Percentiles rank a stretch among this genome's conserved stretches.
phyloP scores from a whole-genome alignment of 2,888 invertebrate species.

The Callimorpha dominula region DNA sequence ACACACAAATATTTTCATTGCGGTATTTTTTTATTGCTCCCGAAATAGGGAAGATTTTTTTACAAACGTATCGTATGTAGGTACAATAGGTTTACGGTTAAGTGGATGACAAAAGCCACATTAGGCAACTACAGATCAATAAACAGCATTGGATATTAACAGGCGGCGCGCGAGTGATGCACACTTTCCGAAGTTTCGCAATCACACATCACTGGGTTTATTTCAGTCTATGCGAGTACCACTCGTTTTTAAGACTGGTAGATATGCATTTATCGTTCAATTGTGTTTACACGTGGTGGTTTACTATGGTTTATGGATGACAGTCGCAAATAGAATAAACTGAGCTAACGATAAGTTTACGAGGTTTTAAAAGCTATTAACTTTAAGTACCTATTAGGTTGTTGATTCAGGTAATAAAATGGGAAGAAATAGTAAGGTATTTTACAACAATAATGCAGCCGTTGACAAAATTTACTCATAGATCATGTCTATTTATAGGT shows the following conservation, averaged over 20 bases:
- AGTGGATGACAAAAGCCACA: slow-evolving; percentile 55
- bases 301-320: neutral
- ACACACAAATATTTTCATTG: slow-evolving; percentile 20
- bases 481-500: no score
- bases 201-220: slow-evolving; percentile 51
- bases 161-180: slow-evolving; percentile 35
- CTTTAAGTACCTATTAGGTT: neutral
- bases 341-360: neutral
- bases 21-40: slow-evolving; percentile 8
- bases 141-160: slow-evolving; percentile 59
- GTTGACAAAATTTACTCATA: no score
- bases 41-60: slow-evolving; percentile 20
- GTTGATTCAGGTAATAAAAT: no score
- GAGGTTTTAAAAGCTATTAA: slow-evolving; percentile 6
- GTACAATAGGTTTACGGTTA: slow-evolving; percentile 54
- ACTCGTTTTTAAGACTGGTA: slow-evolving; percentile 54
- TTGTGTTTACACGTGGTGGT: neutral
- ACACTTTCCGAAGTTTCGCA: slow-evolving; percentile 35
- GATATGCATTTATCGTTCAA: slow-evolving; percentile 30
- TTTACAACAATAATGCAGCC: no score
- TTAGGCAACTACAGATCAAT: slow-evolving; percentile 62
- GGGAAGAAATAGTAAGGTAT: no score
- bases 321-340: neutral
- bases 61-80: slow-evolving; percentile 32
- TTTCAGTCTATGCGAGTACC: slow-evolving; percentile 47